Percentiles rank a stretch among this genome's conserved stretches.
These are phyloP conservation scores for Gallinago stenura DNA, from an alignment of 2,797 vertebrate genomes.

Conservation along the genomic window DNA sequence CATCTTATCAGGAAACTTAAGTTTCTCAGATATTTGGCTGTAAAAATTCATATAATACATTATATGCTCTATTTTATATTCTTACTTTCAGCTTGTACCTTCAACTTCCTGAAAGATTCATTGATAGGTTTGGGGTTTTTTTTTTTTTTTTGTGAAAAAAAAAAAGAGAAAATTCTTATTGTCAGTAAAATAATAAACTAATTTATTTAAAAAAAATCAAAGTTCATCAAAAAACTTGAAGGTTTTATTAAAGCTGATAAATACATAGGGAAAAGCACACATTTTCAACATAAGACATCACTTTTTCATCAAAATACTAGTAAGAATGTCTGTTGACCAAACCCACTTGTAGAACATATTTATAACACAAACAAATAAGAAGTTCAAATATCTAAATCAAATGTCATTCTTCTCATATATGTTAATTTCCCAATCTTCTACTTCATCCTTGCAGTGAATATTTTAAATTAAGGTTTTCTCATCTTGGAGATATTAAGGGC, in stretches of 20 bases:
- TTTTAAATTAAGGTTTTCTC: background rate
- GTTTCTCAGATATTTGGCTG: background rate
- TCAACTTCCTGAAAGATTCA: background rate
- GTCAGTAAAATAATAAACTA: background rate
- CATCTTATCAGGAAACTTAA: background rate
- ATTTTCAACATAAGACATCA: background rate
- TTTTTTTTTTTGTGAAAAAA: background rate
- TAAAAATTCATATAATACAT: background rate
- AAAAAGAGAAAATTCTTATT: background rate
- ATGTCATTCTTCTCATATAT: background rate
- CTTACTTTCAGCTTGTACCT: background rate
- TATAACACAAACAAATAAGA: background rate
- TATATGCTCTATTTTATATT: background rate
- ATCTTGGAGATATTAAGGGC: background rate
- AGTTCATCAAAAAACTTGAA: background rate
- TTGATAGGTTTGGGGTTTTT: background rate
- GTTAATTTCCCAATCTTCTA: background rate
- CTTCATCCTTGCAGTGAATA: background rate
- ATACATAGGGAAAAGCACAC: background rate
- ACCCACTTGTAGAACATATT: background rate
- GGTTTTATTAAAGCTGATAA: background rate
- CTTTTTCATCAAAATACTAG: background rate
- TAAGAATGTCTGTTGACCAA: background rate
- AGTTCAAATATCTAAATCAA: background rate
- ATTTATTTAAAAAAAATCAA: rapidly evolving